Evolutionary conservation across 2,797 vertebrate species (phyloP), one percentile per base, ranked within the genome.

Genomic region (Malacoctenus gilli): DNA sequence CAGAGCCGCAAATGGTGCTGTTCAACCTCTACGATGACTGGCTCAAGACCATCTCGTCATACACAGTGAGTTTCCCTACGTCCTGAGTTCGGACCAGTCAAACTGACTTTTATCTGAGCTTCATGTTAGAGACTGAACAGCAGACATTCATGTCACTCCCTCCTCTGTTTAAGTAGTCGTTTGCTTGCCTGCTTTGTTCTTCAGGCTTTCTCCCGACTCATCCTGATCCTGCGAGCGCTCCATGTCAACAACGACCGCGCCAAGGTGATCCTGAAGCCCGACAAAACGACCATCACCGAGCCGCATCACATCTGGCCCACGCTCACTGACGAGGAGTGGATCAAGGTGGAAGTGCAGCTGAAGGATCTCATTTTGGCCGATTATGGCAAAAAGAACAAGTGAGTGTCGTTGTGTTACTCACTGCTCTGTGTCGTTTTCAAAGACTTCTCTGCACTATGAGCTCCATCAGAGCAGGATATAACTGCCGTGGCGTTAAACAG

Each of bases 341-440:
- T 99, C 88, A 98, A 99, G 76, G 97, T 99, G 73, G 97, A 99
- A 69, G 97, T 99, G 83, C 96, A 98, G 63, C 95, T 99, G 56
- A 99, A 99, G 70, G 97, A 99, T 83, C 92, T 99, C 25, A 99
- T 99, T 80, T 87, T 99, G 81, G 97, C 97, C 0, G 96, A 99
- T 80, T 99, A 99, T 0, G 97, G 97, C 85, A 99, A 99, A 89
- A 99, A 99, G 89, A 99, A 99, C 93, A 99, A 99, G 97, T 99
- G 82, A 92, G 95, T 53, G 7, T 36, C 36, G 25, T 51, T 18
- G 11, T 51, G 1, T 4, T 19, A 9, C 37, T 14, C 25, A 6
- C 12, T 32, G 2, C 0, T 31, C 20, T 1, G 6, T 0, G 12
- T 31, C 7, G n/a, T 6, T 28, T n/a, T 11, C 20, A 13, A 41